A percentile compares a stretch with the other conserved stretches of the same genome.
phyloP scores from a whole-genome alignment of 1,140 invertebrate genomes.

The Camponotus pennsylvanicus region DNA sequence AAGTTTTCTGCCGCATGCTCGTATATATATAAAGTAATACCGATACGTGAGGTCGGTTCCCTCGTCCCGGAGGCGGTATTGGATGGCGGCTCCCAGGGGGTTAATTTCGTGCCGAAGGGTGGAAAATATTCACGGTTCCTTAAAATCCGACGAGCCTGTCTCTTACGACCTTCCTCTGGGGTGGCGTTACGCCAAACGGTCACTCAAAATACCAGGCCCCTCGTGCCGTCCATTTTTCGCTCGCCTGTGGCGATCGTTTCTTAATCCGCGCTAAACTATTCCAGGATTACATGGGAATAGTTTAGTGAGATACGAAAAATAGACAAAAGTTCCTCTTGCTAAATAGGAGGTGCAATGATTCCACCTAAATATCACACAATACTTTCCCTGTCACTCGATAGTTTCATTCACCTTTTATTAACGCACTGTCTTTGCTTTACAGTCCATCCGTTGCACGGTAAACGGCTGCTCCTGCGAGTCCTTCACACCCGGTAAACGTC shows the following conservation, averaged over 20 bases:
- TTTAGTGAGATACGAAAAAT: slow-evolving; percentile 2
- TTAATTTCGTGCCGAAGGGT: slow-evolving; percentile 81
- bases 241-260: slow-evolving; percentile 69
- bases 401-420: background rate
- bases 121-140: slow-evolving; percentile 84
- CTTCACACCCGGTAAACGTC: slow-evolving; percentile 91
- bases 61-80: slow-evolving; percentile 68
- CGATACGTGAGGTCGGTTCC: slow-evolving; percentile 56
- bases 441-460: slow-evolving; percentile 92
- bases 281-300: slow-evolving; percentile 20
- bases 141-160: slow-evolving; percentile 82
- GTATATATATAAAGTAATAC: slow-evolving; percentile 71
- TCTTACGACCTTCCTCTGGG: slow-evolving; percentile 79
- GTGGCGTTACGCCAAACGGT: slow-evolving; percentile 82
- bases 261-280: slow-evolving; percentile 72
- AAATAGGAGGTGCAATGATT: slow-evolving; percentile 13
- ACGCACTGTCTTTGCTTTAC: slow-evolving; percentile 71
- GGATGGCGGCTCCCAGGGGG: slow-evolving; percentile 79
- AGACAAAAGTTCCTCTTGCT: background rate
- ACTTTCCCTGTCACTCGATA: background rate
- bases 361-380: background rate
- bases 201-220: slow-evolving; percentile 78
- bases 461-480: slow-evolving; percentile 91
- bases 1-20: slow-evolving; percentile 65
- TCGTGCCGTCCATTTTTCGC: slow-evolving; percentile 25